phyloP scores from a whole-genome alignment of 2,888 invertebrate genomes.

The Mechanitis messenoides region DNA sequence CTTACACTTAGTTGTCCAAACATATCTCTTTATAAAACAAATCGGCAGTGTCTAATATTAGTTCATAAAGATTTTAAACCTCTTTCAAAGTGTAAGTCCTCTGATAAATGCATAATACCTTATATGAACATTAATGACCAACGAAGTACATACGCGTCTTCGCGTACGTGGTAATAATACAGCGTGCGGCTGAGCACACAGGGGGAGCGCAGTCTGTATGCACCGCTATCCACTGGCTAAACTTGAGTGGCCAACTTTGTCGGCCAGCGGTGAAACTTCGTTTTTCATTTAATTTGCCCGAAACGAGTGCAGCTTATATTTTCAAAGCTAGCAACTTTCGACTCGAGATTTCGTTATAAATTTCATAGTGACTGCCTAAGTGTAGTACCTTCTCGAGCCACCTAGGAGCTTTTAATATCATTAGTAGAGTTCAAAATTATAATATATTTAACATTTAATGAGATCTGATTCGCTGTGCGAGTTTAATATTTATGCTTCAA shows the following conservation, averaged over 20 bases:
- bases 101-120: slow-evolving; percentile 25
- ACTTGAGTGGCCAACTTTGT: slow-evolving; percentile 71
- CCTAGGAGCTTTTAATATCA: slow-evolving; percentile 26
- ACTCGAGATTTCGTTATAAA: slow-evolving; percentile 65
- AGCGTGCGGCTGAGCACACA: slow-evolving; percentile 28
- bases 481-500: slow-evolving; percentile 19
- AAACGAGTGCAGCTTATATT: slow-evolving; percentile 74
- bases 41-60: neutral
- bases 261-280: slow-evolving; percentile 65
- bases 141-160: slow-evolving; percentile 15
- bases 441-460: slow-evolving; percentile 10
- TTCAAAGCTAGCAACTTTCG: slow-evolving; percentile 69
- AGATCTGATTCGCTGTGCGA: neutral
- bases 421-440: slow-evolving; percentile 30
- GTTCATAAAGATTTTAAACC: slow-evolving; percentile 13
- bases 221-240: slow-evolving; percentile 43
- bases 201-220: slow-evolving; percentile 31
- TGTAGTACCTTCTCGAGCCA: slow-evolving; percentile 29
- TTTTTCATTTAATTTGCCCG: slow-evolving; percentile 74
- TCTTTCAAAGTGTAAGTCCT: slow-evolving; percentile 18
- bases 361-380: slow-evolving; percentile 54
- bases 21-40: no score
- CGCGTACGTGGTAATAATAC: slow-evolving; percentile 24
- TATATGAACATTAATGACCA: slow-evolving; percentile 19
- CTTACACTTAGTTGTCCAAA: no score